Percentiles rank a stretch among this genome's conserved stretches.
phyloP scores from a whole-genome alignment of 2,888 invertebrate species.

The Troglohyphantes excavatus region DNA sequence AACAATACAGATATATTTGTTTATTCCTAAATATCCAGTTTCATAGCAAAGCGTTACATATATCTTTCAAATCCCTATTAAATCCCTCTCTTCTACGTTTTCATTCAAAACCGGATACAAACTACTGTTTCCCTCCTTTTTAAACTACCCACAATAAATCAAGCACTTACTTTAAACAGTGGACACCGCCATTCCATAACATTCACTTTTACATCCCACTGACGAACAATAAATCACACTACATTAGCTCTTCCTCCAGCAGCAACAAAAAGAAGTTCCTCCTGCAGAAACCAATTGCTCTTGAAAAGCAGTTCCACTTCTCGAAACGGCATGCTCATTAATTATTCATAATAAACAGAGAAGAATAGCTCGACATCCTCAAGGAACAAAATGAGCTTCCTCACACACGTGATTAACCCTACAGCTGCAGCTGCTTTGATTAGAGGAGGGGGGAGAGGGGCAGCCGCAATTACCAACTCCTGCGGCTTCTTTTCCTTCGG shows the following conservation, averaged over 20 bases:
- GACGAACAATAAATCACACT: slow-evolving; percentile 13
- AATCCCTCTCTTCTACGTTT: background rate
- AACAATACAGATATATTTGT: too few species aligned
- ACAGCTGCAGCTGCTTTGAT: slow-evolving; percentile 24
- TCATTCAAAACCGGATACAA: background rate
- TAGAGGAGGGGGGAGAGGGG: too few species aligned
- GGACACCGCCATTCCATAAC: background rate
- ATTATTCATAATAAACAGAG: slow-evolving; percentile 54
- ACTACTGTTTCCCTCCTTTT: background rate
- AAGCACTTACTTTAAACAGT: background rate
- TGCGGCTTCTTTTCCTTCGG: background rate
- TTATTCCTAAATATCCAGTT: too few species aligned
- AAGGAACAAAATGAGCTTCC: slow-evolving; percentile 45
- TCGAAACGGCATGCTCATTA: slow-evolving; percentile 34
- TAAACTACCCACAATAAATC: background rate
- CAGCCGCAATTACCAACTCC: slow-evolving; percentile 23
- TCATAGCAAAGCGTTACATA: too few species aligned
- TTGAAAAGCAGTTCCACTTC: slow-evolving; percentile 24
- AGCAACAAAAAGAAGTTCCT: slow-evolving; percentile 9
- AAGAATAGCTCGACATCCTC: slow-evolving; percentile 20
- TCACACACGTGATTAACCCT: slow-evolving; percentile 37
- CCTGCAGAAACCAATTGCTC: slow-evolving; percentile 12
- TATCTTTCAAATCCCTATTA: background rate
- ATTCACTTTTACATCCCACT: background rate
- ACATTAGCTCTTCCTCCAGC: background rate